Conservation (phyloP, 2,888 invertebrate genomes). For the Deilephila elpenor region DNA sequence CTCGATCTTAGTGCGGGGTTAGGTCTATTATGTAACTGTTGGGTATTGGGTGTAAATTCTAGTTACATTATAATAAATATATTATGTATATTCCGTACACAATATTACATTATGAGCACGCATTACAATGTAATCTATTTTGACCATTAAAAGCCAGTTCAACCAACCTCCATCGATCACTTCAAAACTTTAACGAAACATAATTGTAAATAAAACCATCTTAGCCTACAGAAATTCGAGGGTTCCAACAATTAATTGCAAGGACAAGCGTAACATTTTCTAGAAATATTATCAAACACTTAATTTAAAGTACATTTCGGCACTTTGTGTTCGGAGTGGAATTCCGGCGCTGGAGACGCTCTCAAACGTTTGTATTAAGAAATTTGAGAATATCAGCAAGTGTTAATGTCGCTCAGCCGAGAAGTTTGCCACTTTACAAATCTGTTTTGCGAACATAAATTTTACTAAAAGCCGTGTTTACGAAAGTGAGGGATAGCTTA, state of each 20-base stretch:
- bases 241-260: not conserved
- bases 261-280: not conserved
- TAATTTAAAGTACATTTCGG: slow-evolving; percentile 15
- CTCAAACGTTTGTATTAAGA: slow-evolving; percentile 7
- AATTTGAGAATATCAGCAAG: slow-evolving; percentile 13
- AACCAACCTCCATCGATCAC: too few relatives aligned
- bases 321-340: slow-evolving; percentile 2
- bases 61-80: too few relatives aligned
- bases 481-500: not conserved
- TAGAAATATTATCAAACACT: slow-evolving; percentile 7
- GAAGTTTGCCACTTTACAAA: slow-evolving; percentile 10
- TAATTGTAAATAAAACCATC: too few relatives aligned
- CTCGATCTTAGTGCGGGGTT: too few relatives aligned
- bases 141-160: too few relatives aligned
- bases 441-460: slow-evolving; percentile 5
- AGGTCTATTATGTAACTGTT: too few relatives aligned
- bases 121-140: too few relatives aligned
- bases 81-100: too few relatives aligned
- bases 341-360: slow-evolving; percentile 7
- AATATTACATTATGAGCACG: too few relatives aligned
- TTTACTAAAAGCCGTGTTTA: slow-evolving; percentile 8
- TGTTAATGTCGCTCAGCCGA: slow-evolving; percentile 7
- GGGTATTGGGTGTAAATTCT: too few relatives aligned
- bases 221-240: too few relatives aligned
- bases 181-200: too few relatives aligned